These are phyloP conservation scores for Liopterus haemorrhoidalis DNA, from an alignment of 2,888 invertebrate species.

Conservation along the genomic window DNA sequence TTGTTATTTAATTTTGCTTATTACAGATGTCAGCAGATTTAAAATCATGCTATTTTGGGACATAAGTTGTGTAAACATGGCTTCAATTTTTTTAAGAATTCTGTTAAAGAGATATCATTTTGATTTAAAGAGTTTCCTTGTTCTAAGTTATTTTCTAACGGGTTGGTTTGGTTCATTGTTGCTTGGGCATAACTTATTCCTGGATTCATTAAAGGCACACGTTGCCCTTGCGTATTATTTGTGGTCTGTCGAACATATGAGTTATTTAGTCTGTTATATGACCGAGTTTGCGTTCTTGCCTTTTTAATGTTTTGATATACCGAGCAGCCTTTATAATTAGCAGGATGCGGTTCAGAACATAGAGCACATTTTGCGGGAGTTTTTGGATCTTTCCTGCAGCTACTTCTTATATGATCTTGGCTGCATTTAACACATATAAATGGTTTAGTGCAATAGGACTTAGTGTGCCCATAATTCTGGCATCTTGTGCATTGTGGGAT, in stretches of 20 bases:
- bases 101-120: no score
- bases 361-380: slow-evolving; percentile 15
- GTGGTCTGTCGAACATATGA: slow-evolving; percentile 15
- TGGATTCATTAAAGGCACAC: no score
- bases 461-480: slow-evolving; percentile 26
- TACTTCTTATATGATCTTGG: slow-evolving; percentile 17
- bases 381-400: slow-evolving; percentile 19
- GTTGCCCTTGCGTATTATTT: slow-evolving; percentile 15
- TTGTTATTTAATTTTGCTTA: no score
- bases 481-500: slow-evolving; percentile 22
- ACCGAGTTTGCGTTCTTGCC: slow-evolving; percentile 19
- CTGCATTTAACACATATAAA: slow-evolving; percentile 26
- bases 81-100: no score
- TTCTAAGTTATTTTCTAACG: no score
- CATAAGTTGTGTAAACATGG: no score
- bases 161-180: no score
- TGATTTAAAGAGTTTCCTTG: no score
- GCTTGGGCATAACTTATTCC: slow-evolving; percentile 9
- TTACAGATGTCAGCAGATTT: no score
- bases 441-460: slow-evolving; percentile 23
- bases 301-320: slow-evolving; percentile 25
- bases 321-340: slow-evolving; percentile 21
- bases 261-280: slow-evolving; percentile 4
- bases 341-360: slow-evolving; percentile 19
- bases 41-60: no score